Percentiles rank a stretch among this genome's conserved stretches.
Evolutionary conservation across 2,113 vertebrate genomes (phyloP).

Genomic region (Myotis brandtii): DNA sequence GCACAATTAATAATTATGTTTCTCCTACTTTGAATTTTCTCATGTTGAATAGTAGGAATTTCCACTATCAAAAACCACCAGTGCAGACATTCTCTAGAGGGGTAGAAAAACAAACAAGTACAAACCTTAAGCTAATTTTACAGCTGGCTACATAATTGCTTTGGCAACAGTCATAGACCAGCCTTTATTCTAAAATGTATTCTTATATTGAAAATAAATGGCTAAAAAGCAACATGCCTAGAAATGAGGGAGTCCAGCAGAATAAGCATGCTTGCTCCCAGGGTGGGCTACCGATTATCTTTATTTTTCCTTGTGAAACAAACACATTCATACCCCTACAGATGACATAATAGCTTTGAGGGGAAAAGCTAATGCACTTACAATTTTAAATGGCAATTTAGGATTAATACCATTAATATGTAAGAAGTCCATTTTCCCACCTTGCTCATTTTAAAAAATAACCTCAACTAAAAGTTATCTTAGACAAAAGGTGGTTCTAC

Average conservation of each 20-base stretch:
- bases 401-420: background rate
- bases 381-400: constrained; percentile 38
- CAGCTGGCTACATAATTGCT: constrained; percentile 48
- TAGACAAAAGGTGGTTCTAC: background rate
- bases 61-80: background rate
- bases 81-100: background rate
- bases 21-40: constrained; percentile 39
- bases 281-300: background rate
- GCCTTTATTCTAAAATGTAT: background rate
- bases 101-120: constrained; percentile 48
- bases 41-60: constrained; percentile 39
- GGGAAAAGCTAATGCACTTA: background rate
- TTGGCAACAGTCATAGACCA: constrained; percentile 19
- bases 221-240: background rate
- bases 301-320: background rate
- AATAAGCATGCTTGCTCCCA: background rate
- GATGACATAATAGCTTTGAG: background rate
- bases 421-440: background rate
- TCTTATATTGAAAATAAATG: constrained; percentile 19
- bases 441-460: constrained; percentile 50
- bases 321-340: background rate
- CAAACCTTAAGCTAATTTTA: constrained; percentile 65
- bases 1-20: constrained; percentile 10
- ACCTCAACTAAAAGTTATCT: background rate
- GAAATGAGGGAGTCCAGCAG: background rate